Base-by-base conservation (phyloP, 2,113 vertebrate genomes). In the Columba livia region DNA sequence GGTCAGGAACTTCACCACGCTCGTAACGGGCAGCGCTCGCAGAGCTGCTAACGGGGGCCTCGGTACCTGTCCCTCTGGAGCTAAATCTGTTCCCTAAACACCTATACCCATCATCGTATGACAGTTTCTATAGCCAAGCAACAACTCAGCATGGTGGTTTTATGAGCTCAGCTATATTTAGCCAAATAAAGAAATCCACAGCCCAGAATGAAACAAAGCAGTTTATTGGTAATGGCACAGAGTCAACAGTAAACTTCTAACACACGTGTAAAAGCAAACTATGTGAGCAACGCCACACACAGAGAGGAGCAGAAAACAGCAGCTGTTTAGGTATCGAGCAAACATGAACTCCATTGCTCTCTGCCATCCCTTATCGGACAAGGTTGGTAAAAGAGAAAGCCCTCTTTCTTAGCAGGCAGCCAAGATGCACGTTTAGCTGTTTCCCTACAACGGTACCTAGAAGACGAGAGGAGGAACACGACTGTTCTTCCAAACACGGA, bases 151-250 rank as follows among this genome's bases (percentile, higher is more conserved):
- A 15, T 2, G 48, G 72, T 48, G 79, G 20, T 3, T 84, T 21
- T 6, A 18, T 0, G 21, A 66, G 26, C 9, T 48, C 54, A 28
- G 5, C 54, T 65, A 4, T 2, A 16, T 57, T 16, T 31, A 67
- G 32, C 34, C 71, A 67, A 67, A 92, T 5, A 81, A 80, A 89
- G 20, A 53, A 82, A 94, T 36, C 48, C 74, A 57, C 13, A 93
- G 86, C 25, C 83, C 65, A 48, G 87, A 71, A 65, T 11, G 71
- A 53, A 72, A 47, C 36, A 88, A 96, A 92, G 82, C 64, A 70
- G 40, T 98, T 98, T 98, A 98, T 97, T 98, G 67, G 54, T 25
- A 64, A 84, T 25, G 77, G 93, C 64, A 44, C 36, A 71, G 92
- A 80, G 54, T 19, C 47, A 80, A 18, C 50, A 83, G 78, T n/a